phyloP scores from a whole-genome alignment of 1,140 invertebrate genomes.

The Gonioctena quinquepunctata region DNA sequence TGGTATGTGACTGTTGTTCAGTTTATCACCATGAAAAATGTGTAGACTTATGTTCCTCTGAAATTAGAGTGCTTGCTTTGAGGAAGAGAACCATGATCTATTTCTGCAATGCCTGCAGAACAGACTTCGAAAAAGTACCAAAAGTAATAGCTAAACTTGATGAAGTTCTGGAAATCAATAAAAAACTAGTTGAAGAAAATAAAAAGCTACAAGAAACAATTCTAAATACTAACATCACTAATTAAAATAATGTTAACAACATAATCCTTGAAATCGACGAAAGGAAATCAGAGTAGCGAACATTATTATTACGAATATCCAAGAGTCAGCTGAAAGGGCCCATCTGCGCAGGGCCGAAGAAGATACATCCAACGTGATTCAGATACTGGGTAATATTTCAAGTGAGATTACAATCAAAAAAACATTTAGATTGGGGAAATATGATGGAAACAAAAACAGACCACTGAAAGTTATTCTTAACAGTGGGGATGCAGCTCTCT shows the following conservation, averaged over 20 bases:
- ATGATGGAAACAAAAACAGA: not conserved
- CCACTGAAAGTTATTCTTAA: not conserved
- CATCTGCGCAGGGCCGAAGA: not conserved
- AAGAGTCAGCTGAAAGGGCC: not conserved
- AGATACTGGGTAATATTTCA: not conserved
- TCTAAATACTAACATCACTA: not conserved
- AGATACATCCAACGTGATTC: not conserved
- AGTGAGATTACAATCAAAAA: not conserved
- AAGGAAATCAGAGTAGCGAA: not conserved
- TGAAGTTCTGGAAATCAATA: constrained; percentile 1
- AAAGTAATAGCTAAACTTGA: not conserved
- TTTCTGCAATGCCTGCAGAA: not conserved
- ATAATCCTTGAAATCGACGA: not conserved
- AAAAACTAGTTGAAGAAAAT: constrained; percentile 6
- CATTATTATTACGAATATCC: not conserved
- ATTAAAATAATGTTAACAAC: not conserved
- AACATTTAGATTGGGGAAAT: not conserved
- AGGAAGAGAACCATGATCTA: not conserved
- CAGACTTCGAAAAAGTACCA: not conserved
- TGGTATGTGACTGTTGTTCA: constrained; percentile 6
- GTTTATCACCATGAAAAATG: not conserved
- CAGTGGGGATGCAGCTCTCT: not conserved
- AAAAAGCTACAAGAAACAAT: not conserved
- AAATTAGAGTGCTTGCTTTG: not conserved
- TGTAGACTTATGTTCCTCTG: not conserved